phyloP scores from a whole-genome alignment of 2,888 invertebrate genomes.

The Conus canariensis region DNA sequence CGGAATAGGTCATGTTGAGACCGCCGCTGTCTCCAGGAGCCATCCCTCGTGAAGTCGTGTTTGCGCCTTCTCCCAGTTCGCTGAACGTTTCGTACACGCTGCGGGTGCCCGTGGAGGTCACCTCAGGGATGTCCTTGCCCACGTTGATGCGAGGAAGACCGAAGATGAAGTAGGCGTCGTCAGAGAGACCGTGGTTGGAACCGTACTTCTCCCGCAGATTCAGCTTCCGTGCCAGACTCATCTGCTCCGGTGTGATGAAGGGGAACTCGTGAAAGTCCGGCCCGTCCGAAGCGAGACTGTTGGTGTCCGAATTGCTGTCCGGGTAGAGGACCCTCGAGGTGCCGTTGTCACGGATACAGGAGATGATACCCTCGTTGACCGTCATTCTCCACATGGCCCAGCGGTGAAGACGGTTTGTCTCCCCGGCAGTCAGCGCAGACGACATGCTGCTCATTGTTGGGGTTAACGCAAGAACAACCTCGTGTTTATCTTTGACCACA shows the following conservation, averaged over 20 bases:
- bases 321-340: slow-evolving; percentile 20
- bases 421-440: slow-evolving; percentile 14
- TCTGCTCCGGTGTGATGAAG: slow-evolving; percentile 31
- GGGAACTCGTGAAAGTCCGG: slow-evolving; percentile 24
- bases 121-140: slow-evolving; percentile 35
- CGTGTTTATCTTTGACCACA: no score
- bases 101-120: slow-evolving; percentile 24
- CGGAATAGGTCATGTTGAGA: slow-evolving; percentile 9
- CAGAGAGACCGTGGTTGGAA: slow-evolving; percentile 33
- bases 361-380: slow-evolving; percentile 42
- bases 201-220: slow-evolving; percentile 41
- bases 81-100: slow-evolving; percentile 37
- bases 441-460: slow-evolving; percentile 7
- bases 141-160: slow-evolving; percentile 37
- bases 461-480: no score
- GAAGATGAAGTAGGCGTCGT: slow-evolving; percentile 44
- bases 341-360: slow-evolving; percentile 17
- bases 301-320: slow-evolving; percentile 24
- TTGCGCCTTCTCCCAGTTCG: background rate
- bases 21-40: background rate
- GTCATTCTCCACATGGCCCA: slow-evolving; percentile 45
- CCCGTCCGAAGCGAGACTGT: background rate
- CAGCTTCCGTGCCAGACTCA: slow-evolving; percentile 15
- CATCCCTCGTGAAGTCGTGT: background rate
- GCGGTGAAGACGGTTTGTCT: slow-evolving; percentile 40